Percentiles rank a stretch among this genome's conserved stretches.
Evolutionary conservation across 2,113 vertebrate genomes (phyloP).

Genomic region (Lophura nycthemera): DNA sequence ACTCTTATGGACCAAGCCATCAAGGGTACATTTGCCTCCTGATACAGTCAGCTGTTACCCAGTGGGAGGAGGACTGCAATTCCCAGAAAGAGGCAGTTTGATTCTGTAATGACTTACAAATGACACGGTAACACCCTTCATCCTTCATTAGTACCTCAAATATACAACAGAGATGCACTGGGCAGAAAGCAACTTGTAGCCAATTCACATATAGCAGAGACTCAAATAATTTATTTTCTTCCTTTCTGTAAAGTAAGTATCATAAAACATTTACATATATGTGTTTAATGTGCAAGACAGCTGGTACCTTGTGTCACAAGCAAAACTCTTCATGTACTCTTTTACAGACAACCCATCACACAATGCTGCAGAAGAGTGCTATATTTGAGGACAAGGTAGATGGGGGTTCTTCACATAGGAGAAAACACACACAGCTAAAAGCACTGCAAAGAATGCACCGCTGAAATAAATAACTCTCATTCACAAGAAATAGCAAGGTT

Average conservation of each 20-base stretch:
- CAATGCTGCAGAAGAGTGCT: neutral
- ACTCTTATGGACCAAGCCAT: neutral
- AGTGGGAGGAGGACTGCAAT: neutral
- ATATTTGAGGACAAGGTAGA: neutral
- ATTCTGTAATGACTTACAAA: neutral
- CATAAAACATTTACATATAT: neutral
- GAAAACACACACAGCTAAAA: neutral
- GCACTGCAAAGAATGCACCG: neutral
- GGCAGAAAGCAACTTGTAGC: neutral
- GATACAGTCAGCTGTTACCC: neutral
- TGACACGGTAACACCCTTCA: neutral
- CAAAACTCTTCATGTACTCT: neutral
- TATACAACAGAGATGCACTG: accelerated
- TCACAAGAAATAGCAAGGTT: neutral
- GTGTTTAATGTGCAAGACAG: conserved; percentile 6
- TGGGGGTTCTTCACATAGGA: neutral
- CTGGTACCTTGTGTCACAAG: neutral
- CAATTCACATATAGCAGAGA: neutral
- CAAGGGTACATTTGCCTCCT: neutral
- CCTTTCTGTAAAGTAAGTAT: neutral
- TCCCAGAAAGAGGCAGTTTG: neutral
- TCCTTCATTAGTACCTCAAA: neutral
- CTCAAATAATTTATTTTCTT: neutral
- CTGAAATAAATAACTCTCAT: neutral
- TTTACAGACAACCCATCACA: neutral